A percentile compares a stretch with the other conserved stretches of the same genome.
These are phyloP conservation scores for Coregonus clupeaformis DNA, from an alignment of 2,113 vertebrate species.

Conservation along the genomic window DNA sequence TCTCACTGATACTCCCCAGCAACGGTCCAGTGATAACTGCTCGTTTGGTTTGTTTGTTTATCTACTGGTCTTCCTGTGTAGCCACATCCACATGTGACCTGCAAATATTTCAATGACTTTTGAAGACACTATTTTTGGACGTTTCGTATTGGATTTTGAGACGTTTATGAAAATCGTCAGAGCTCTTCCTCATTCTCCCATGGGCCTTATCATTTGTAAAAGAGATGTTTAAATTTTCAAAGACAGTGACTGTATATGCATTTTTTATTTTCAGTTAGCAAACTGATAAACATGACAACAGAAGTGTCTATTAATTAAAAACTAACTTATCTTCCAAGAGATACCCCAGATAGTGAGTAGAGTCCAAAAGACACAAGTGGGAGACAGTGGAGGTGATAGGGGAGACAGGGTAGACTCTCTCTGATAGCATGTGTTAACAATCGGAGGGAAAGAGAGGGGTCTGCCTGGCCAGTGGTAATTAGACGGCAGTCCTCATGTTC, in stretches of 20 bases:
- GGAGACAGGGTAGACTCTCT: constrained; percentile 25
- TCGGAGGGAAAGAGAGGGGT: constrained; percentile 72
- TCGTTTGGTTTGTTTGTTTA: constrained; percentile 27
- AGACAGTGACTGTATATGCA: too few relatives aligned
- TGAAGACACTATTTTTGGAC: too few relatives aligned
- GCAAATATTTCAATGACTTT: background rate
- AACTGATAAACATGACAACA: too few relatives aligned
- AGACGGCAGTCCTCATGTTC: constrained; percentile 78
- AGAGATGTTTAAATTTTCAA: too few relatives aligned
- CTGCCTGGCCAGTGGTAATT: constrained; percentile 77
- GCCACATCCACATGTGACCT: background rate
- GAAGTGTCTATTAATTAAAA: too few relatives aligned
- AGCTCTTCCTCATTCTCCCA: too few relatives aligned
- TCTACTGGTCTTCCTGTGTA: constrained; percentile 22
- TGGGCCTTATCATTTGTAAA: too few relatives aligned
- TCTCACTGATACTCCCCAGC: constrained; percentile 58
- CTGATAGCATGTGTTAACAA: constrained; percentile 75
- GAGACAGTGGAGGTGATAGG: constrained; percentile 68
- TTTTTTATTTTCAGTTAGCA: too few relatives aligned
- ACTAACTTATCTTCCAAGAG: too few relatives aligned
- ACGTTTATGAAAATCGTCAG: background rate
- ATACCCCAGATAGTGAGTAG: background rate
- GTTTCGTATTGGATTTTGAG: background rate
- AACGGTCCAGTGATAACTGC: constrained; percentile 20
- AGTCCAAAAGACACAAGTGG: constrained; percentile 34